Evolutionary conservation across 2,797 vertebrate genomes (phyloP).

Genomic region (Falco naumanni): DNA sequence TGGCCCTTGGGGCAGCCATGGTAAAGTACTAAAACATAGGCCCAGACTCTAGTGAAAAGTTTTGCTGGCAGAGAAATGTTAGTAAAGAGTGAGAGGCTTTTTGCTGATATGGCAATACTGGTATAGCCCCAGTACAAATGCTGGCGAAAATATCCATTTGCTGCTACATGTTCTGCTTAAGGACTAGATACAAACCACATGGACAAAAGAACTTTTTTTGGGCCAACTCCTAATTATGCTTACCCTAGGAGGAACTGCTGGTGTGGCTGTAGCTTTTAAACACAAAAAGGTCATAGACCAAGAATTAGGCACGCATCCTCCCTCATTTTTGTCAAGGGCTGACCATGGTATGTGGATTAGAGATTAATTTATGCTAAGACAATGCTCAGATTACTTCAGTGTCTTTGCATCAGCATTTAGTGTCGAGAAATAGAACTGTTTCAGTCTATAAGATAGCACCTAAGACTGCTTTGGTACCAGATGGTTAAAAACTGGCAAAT

Average conservation of each 20-base stretch:
- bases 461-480: background rate
- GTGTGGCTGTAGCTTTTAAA: background rate
- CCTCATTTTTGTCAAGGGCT: background rate
- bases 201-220: background rate
- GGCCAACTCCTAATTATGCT: background rate
- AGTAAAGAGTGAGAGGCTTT: background rate
- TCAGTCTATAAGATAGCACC: background rate
- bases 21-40: background rate
- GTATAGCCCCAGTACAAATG: background rate
- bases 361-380: background rate
- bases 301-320: background rate
- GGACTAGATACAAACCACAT: background rate
- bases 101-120: background rate
- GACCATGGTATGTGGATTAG: background rate
- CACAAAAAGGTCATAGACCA: background rate
- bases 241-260: background rate
- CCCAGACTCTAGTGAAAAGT: background rate
- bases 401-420: background rate
- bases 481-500: background rate
- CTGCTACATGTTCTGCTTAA: background rate
- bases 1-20: background rate
- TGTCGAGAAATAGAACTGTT: background rate
- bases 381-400: background rate
- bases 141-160: background rate
- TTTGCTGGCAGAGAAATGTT: background rate